Evolutionary conservation across 1,140 invertebrate genomes (phyloP).

Genomic region (Procambarus clarkii): DNA sequence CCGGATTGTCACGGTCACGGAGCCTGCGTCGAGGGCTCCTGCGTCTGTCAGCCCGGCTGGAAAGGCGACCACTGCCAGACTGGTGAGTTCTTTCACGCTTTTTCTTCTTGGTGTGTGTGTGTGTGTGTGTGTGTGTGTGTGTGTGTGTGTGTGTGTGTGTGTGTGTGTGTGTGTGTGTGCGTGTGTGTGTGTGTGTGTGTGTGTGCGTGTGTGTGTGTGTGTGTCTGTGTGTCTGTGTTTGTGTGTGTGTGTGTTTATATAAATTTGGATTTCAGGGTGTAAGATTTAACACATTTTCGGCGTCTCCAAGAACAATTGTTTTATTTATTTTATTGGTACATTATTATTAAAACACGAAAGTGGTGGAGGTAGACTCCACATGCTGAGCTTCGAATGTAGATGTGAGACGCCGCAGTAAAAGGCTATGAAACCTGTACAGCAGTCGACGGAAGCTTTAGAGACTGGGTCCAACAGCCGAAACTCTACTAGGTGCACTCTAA

Average conservation of each 20-base stretch:
- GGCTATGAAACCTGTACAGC: too few relatives aligned
- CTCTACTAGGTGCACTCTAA: too few relatives aligned
- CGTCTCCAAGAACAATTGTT: too few relatives aligned
- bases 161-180: not conserved
- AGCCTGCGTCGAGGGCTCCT: conserved; percentile 90
- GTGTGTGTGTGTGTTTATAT: not conserved
- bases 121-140: too few relatives aligned
- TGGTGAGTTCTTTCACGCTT: conserved; percentile 80
- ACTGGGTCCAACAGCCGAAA: too few relatives aligned
- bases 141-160: not conserved
- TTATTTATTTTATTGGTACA: too few relatives aligned
- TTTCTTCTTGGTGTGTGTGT: too few relatives aligned
- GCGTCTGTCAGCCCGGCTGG: conserved; percentile 92
- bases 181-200: not conserved
- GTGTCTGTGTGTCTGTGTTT: not conserved
- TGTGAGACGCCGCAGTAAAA: too few relatives aligned
- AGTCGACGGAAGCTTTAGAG: too few relatives aligned
- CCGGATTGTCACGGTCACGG: conserved; percentile 94
- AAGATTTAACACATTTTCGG: not conserved
- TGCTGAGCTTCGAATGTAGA: too few relatives aligned
- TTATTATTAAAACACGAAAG: too few relatives aligned
- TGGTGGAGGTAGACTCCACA: too few relatives aligned
- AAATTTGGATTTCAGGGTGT: not conserved
- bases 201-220: not conserved
- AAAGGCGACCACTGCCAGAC: conserved; percentile 90